Evolutionary conservation across 2,888 invertebrate species (phyloP).

Genomic region (Chironomus riparius): DNA sequence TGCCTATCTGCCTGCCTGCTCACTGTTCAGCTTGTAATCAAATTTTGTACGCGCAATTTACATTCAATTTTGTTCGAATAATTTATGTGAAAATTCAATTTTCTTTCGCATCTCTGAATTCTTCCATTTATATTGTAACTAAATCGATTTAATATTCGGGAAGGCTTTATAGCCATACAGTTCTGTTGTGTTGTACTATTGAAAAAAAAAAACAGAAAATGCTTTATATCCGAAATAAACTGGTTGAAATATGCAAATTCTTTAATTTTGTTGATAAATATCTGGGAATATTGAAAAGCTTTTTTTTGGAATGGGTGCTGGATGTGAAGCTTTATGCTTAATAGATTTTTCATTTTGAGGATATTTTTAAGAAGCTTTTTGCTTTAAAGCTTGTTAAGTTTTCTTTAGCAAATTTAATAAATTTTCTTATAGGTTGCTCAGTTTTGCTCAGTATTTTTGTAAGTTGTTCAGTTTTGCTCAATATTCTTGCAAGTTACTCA

Average conservation of each 20-base stretch:
- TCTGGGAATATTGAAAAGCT: neutral
- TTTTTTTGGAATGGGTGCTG: neutral
- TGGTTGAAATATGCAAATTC: neutral
- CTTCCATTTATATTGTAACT: neutral
- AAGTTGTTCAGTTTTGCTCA: too few species aligned
- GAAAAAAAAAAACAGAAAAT: neutral
- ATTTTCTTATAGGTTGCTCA: neutral
- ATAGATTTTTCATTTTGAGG: neutral
- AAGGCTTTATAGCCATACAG: neutral
- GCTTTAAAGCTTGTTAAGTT: too few species aligned
- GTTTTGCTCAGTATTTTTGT: too few species aligned
- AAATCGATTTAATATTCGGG: neutral
- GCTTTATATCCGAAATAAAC: neutral
- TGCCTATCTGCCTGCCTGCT: too few species aligned
- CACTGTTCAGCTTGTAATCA: neutral
- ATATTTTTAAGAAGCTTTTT: neutral
- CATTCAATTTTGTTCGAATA: constrained; percentile 15
- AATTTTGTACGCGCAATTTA: constrained; percentile 19
- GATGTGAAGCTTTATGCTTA: too few species aligned
- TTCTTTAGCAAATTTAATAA: too few species aligned
- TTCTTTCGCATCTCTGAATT: constrained; percentile 5
- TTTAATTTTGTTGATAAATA: neutral
- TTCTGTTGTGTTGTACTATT: neutral
- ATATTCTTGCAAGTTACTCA: too few species aligned
- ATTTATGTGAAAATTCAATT: constrained; percentile 16